Conservation (phyloP, 1,140 invertebrate genomes). For the Apis florea region DNA sequence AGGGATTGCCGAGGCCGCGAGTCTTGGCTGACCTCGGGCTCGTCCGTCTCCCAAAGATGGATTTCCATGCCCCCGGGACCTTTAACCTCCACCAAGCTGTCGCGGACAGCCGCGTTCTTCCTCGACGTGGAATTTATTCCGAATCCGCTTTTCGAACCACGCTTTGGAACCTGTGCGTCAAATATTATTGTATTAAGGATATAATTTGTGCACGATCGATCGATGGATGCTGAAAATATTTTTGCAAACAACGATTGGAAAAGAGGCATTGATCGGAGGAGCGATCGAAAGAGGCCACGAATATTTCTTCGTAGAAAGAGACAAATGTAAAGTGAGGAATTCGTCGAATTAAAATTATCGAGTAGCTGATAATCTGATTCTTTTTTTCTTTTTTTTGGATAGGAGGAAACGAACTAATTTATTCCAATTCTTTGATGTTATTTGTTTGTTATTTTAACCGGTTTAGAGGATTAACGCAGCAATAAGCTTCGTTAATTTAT, state of each 20-base stretch:
- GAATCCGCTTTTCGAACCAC: neutral
- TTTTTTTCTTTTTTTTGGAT: too few species aligned
- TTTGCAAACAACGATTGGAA: too few species aligned
- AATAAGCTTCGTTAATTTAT: neutral
- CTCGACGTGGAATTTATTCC: neutral
- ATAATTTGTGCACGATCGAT: too few species aligned
- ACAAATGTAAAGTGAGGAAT: too few species aligned
- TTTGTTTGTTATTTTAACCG: neutral
- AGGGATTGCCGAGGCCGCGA: constrained; percentile 35
- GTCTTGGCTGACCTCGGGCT: constrained; percentile 59
- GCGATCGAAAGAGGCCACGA: too few species aligned
- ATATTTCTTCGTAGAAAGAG: too few species aligned
- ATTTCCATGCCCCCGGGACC: constrained; percentile 49
- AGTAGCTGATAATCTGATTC: too few species aligned
- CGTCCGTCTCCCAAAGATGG: constrained; percentile 48
- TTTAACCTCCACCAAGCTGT: constrained; percentile 32
- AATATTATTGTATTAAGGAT: too few species aligned
- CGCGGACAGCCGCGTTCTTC: constrained; percentile 22
- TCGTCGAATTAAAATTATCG: too few species aligned
- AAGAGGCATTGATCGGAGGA: too few species aligned
- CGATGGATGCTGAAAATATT: too few species aligned
- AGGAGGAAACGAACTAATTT: neutral
- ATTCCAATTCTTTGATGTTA: neutral
- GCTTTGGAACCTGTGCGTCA: too few species aligned
- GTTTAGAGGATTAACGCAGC: neutral